phyloP scores from a whole-genome alignment of 2,888 invertebrate genomes.

The Xestia rhomboidea region DNA sequence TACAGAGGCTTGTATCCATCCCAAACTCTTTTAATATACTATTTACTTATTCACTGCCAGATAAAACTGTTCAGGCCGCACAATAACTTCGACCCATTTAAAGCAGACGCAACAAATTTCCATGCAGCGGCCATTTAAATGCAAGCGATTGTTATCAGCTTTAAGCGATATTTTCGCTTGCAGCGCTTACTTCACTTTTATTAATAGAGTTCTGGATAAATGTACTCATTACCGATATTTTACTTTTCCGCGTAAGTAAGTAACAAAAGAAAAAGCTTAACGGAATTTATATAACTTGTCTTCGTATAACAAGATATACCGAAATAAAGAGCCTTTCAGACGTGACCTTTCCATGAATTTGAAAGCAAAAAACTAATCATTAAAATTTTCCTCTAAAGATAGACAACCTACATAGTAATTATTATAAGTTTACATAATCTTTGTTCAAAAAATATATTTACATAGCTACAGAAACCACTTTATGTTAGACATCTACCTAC shows the following conservation, averaged over 20 bases:
- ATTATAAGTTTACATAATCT: constrained; percentile 15
- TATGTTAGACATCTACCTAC: background rate
- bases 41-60: background rate
- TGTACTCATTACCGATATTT: background rate
- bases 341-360: background rate
- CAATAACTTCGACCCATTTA: constrained; percentile 22
- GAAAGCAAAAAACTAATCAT: background rate
- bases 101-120: constrained; percentile 24
- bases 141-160: constrained; percentile 31
- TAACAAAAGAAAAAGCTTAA: background rate
- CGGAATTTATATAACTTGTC: background rate
- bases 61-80: constrained; percentile 23
- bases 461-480: constrained; percentile 5
- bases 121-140: constrained; percentile 25
- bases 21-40: background rate
- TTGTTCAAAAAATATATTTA: constrained; percentile 20
- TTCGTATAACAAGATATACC: background rate
- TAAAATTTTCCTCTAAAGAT: background rate
- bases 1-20: background rate
- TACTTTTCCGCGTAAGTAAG: background rate
- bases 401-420: background rate
- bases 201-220: constrained; percentile 10
- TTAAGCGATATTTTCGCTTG: constrained; percentile 26
- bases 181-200: constrained; percentile 19
- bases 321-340: background rate